phyloP scores from a whole-genome alignment of 2,797 vertebrate species.

The Leuciscus waleckii region DNA sequence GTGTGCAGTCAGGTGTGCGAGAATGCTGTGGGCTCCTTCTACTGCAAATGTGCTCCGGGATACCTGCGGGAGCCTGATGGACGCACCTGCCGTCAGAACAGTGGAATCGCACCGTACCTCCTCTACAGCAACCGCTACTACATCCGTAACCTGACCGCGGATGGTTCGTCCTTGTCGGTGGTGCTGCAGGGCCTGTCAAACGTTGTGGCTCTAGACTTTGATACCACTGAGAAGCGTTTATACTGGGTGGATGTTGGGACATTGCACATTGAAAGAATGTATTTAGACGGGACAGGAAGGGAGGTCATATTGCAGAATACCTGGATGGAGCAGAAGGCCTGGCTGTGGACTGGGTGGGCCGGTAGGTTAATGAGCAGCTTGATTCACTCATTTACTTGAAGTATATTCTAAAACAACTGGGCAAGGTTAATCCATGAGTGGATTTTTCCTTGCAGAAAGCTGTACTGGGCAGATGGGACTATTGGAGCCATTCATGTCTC shows the following conservation, averaged over 20 bases:
- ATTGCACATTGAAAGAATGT: constrained; percentile 75
- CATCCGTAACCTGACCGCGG: constrained; percentile 76
- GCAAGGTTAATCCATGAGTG: not conserved
- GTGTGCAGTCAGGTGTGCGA: constrained; percentile 81
- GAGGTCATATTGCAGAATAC: constrained; percentile 66
- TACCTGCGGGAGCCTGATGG: constrained; percentile 77
- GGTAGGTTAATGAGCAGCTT: constrained; percentile 64
- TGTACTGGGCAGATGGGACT: constrained; percentile 75
- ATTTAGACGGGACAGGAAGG: constrained; percentile 72
- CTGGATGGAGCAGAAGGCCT: constrained; percentile 70
- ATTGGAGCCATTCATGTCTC: constrained; percentile 75
- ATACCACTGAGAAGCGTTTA: constrained; percentile 71
- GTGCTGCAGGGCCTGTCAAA: constrained; percentile 74
- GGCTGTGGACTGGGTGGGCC: constrained; percentile 79
- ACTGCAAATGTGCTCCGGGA: constrained; percentile 77
- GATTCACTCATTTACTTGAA: not conserved
- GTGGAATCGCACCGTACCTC: constrained; percentile 73
- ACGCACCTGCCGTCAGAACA: constrained; percentile 79
- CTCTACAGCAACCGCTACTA: constrained; percentile 80
- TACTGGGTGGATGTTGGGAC: constrained; percentile 75
- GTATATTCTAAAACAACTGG: not conserved
- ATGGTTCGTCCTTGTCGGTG: constrained; percentile 72
- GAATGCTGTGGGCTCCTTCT: constrained; percentile 72
- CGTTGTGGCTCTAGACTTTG: constrained; percentile 75
- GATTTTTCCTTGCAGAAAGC: constrained; percentile 68